A percentile compares a stretch with the other conserved stretches of the same genome.
Evolutionary conservation across 2,797 vertebrate species (phyloP).

Genomic region (Crenuchus spilurus): DNA sequence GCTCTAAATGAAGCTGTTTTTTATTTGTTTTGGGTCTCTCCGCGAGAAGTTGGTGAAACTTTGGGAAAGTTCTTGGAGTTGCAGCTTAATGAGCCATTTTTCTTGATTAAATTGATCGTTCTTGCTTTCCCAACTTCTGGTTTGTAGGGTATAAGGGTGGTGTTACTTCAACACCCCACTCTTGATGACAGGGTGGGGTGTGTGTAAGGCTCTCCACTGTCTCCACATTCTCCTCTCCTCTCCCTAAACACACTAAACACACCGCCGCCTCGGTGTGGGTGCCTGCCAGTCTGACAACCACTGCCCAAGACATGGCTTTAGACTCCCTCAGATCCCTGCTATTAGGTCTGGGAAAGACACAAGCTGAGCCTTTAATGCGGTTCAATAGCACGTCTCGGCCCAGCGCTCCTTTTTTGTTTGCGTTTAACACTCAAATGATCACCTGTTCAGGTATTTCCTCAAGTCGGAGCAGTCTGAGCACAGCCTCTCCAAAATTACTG

Average conservation of each 20-base stretch:
- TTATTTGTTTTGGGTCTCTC: not conserved
- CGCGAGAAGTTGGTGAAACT: slow-evolving; percentile 22
- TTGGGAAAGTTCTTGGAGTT: slow-evolving; percentile 26
- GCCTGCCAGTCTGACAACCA: slow-evolving; percentile 60
- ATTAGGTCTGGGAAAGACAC: slow-evolving; percentile 59
- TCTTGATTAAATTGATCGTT: slow-evolving; percentile 27
- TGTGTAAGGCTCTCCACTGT: slow-evolving; percentile 49
- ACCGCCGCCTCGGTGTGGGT: slow-evolving; percentile 53
- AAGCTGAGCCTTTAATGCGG: slow-evolving; percentile 58
- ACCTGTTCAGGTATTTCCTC: slow-evolving; percentile 60
- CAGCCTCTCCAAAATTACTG: slow-evolving; percentile 59
- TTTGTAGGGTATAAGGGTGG: slow-evolving; percentile 43
- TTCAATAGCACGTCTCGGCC: slow-evolving; percentile 58
- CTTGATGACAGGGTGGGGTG: slow-evolving; percentile 54
- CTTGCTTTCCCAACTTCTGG: slow-evolving; percentile 20
- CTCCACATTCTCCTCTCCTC: slow-evolving; percentile 56
- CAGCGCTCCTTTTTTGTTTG: slow-evolving; percentile 51
- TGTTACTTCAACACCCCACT: slow-evolving; percentile 42
- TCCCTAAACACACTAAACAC: slow-evolving; percentile 58
- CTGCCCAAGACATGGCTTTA: slow-evolving; percentile 54
- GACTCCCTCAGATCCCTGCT: slow-evolving; percentile 55
- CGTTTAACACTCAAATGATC: slow-evolving; percentile 52
- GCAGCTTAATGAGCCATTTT: slow-evolving; percentile 35
- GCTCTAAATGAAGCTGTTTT: slow-evolving; percentile 22
- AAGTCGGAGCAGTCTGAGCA: slow-evolving; percentile 57